Base-by-base conservation (phyloP, 2,797 vertebrate genomes). In the Cygnus olor region DNA sequence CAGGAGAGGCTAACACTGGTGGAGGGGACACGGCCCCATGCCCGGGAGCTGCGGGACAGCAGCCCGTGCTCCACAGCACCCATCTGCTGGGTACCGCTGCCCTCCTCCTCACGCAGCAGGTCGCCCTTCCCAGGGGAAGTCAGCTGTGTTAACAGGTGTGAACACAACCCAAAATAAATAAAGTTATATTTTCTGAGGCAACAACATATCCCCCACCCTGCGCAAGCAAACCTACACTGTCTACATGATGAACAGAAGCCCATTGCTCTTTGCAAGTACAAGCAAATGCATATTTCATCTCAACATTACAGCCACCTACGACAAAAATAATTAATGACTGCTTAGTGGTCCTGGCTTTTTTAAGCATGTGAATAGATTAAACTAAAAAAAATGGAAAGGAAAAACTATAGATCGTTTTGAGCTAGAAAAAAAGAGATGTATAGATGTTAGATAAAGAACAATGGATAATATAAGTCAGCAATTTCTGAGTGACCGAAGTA, bases 51-150 rank as follows among this genome's bases (percentile, higher is more conserved):
- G 30, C 5, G 4, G 54, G 54, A 32, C 17, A 32, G 49, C 25
- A 51, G 18, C 44, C 16, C 18, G 18, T 0, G 0, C 49, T 58
- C 47, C 9, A 0, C 0, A 3, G 44, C 47, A 24, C 44, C 1
- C 1, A 11, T 8, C 64, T 65, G 51, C 0, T 21, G 56, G 90
- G 60, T n/a, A 3, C 27, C 5, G 9, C 82, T 44, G 28, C 63
- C 40, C 10, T 69, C 54, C 57, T 78, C 38, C 69, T 16, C 7
- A 5, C 1, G 36, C 51, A 16, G 5, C 82, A 80, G 84, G 56
- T 21, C 80, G 5, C 80, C n/a, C 54, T 34, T 73, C 76, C 60
- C 77, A 30, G 61, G 80, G 56, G 61, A 56, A 60, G n/a, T 40
- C 44, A 40, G 11, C 57, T 4, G 0, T 2, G 11, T 78, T 27